These are phyloP conservation scores for Drosophila seguyi DNA, from an alignment of 1,140 invertebrate genomes.

Conservation along the genomic window DNA sequence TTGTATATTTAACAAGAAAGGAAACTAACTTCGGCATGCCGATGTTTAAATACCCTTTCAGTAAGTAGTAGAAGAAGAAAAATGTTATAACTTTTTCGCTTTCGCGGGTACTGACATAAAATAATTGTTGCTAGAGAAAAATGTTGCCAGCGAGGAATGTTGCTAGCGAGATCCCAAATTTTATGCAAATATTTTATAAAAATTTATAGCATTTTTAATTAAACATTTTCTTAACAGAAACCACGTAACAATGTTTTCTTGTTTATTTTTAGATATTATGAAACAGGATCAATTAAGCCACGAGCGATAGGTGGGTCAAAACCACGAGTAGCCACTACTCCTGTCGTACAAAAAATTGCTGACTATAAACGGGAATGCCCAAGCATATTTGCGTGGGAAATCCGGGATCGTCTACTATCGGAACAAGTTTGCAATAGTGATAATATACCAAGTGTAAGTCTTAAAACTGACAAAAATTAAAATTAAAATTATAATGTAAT, in stretches of 20 bases:
- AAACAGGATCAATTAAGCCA: slow-evolving; percentile 98
- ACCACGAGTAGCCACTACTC: slow-evolving; percentile 97
- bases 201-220: not conserved
- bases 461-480: not conserved
- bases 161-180: no score
- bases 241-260: slow-evolving; percentile 4
- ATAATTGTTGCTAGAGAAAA: no score
- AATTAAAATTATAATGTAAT: not conserved
- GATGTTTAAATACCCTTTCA: no score
- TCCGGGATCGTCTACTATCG: slow-evolving; percentile 96
- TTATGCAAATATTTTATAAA: no score
- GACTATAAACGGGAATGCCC: slow-evolving; percentile 98
- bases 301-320: slow-evolving; percentile 98
- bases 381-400: slow-evolving; percentile 99
- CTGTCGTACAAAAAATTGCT: slow-evolving; percentile 97
- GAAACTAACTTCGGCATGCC: no score
- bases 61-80: no score
- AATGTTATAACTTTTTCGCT: no score
- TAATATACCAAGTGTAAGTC: slow-evolving; percentile 99
- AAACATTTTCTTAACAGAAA: not conserved
- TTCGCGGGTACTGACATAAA: no score
- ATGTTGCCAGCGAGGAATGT: no score
- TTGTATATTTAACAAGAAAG: no score
- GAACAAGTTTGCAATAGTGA: slow-evolving; percentile 99
- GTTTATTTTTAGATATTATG: slow-evolving; percentile 93